Base-by-base conservation (phyloP, 2,888 invertebrate species). In the Orchesella flavescens region DNA sequence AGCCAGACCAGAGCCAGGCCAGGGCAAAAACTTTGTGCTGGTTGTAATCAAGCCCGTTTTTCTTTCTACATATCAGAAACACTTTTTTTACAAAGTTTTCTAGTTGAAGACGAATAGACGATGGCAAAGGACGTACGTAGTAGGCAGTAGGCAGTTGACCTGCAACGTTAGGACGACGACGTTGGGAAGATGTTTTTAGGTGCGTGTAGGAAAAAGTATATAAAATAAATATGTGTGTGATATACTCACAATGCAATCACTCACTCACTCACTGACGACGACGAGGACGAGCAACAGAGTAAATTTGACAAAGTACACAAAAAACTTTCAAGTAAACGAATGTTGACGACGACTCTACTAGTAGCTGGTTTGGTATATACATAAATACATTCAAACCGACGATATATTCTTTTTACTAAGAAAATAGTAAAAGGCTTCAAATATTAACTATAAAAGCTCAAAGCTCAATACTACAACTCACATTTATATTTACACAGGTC, bases 271-370 rank as follows among this genome's bases (percentile, higher is more conserved):
- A n/a, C n/a, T n/a, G n/a, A n/a, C n/a, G 65, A 43, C 59, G 57
- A 17, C 12, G 23, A 23, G 1, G 57, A 73, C 46, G 49, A 80
- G 80, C 80, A 80, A 80, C 73, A 80, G 73, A 80, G 73, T 80
- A 80, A 80, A 73, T 80, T 80, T 73, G 80, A 80, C 73, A 80
- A 73, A 80, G 80, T 80, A 80, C 73, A 80, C 80, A 80, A 66
- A 66, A 79, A 79, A 72, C 43, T 79, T 79, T 79, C 65, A 63
- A 43, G 55, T 49, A 73, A 80, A 73, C 57, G 59, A 80, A 73
- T 80, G 80, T 46, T 73, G 79, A 73, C 80, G 57, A 73, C 59
- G 59, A 66, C 61, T 24, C 46, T 66, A 66, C 43, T 9, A 9
- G 57, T 15, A 57, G 10, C 57, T 12, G 44, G 12, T 7, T 15